Conservation (phyloP, 2,797 vertebrate species). For the Coccyzus lansbergi region DNA sequence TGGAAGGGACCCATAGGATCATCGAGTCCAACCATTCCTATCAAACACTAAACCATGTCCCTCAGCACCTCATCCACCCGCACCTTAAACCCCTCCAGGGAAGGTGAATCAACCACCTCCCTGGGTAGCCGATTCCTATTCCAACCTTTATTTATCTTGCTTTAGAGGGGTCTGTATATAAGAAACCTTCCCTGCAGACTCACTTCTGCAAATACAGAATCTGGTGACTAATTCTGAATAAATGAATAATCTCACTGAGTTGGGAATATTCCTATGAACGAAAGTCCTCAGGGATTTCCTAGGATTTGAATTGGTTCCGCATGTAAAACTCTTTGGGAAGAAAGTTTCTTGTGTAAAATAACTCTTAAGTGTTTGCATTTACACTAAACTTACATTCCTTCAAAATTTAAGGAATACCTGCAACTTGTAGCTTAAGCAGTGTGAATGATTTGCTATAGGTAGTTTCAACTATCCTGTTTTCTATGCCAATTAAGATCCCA, state of each 20-base stretch:
- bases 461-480: background rate
- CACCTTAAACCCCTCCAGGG: no score
- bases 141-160: no score
- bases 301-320: slow-evolving; percentile 16
- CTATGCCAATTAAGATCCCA: background rate
- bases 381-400: background rate
- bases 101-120: no score
- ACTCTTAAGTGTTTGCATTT: background rate
- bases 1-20: no score
- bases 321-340: background rate
- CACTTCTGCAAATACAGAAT: background rate
- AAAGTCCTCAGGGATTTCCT: background rate
- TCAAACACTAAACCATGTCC: no score
- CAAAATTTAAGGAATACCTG: background rate
- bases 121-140: no score
- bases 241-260: slow-evolving; percentile 33
- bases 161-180: background rate
- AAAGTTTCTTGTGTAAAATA: background rate
- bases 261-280: background rate
- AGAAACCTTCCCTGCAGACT: background rate
- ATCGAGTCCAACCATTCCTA: no score
- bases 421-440: background rate
- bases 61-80: no score
- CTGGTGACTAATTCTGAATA: slow-evolving; percentile 38
- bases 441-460: background rate